Evolutionary conservation across 2,113 vertebrate species (phyloP), one percentile per base, ranked within the genome.

Genomic region (Phrynosoma platyrhinos): DNA sequence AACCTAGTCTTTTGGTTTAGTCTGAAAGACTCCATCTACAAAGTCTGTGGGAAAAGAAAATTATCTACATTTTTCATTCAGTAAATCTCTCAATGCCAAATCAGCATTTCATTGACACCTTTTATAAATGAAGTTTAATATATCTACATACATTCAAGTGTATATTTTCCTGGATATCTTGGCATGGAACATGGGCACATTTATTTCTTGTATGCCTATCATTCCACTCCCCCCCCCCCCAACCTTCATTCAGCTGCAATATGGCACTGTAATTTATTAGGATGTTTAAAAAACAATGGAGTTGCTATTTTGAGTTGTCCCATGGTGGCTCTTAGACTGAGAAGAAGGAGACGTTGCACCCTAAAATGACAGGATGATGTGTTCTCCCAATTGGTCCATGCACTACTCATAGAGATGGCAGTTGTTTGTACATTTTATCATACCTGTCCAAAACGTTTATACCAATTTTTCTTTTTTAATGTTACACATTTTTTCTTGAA

Each of bases 21-120:
- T 88, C 89, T 87, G 10, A 32, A 90, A 84, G 30, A 5, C 66
- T 36, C 0, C 62, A 62, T 53, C 12, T 58, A 78, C 16, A 90
- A 83, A 90, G 52, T 88, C 36, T 88, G 74, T 87, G 88, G 27
- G 69, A 90, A 84, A 88, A 89, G 58, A 58, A 78, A 88, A 62
- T 88, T 83, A 16, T 76, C 10, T 88, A 86, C 0, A 16, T 86
- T 86, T 91, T 92, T 81, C 90, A 0, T 87, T 90, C 88, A 82
- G 83, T 91, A 82, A 42, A 84, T 71, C 23, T 83, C 13, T 78
- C 89, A 32, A 23, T 78, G 36, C 25, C 76, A 88, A 89, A 92
- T 32, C 10, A 82, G 13, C 52, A 58, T 85, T 83, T 90, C 23
- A 75, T 79, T 6, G 75, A 12, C 23, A 76, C 72, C 81, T 55